phyloP scores from a whole-genome alignment of 2,797 vertebrate species.

The Epinephelus malabaricus region DNA sequence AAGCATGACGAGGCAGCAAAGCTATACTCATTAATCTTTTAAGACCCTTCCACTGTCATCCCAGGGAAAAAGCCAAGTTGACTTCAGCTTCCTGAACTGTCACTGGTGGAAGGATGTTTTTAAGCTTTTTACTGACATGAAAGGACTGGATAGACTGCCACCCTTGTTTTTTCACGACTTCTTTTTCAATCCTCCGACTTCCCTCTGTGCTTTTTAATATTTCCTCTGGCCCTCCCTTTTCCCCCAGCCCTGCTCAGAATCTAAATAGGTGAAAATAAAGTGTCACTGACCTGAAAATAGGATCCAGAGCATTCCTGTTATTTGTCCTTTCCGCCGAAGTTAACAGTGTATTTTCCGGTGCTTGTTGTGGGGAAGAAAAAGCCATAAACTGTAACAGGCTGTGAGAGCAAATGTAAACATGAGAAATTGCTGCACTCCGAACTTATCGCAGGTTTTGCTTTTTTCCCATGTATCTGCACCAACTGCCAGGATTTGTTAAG shows the following conservation, averaged over 20 bases:
- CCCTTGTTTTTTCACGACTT: slow-evolving; percentile 38
- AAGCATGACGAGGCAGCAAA: slow-evolving; percentile 61
- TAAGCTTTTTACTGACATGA: slow-evolving; percentile 61
- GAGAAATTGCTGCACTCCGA: slow-evolving; percentile 1
- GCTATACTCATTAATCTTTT: slow-evolving; percentile 74
- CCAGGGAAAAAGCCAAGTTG: slow-evolving; percentile 50
- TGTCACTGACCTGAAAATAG: neutral
- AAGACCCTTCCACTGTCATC: slow-evolving; percentile 67
- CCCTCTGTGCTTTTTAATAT: slow-evolving; percentile 2
- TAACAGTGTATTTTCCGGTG: neutral
- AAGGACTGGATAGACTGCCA: slow-evolving; percentile 41
- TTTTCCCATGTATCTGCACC: neutral
- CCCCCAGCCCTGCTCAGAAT: slow-evolving; percentile 1
- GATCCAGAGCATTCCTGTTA: neutral
- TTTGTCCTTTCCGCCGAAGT: slow-evolving; percentile 4
- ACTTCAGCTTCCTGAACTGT: slow-evolving; percentile 65
- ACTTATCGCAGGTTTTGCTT: slow-evolving; percentile 1
- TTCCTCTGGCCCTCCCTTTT: neutral
- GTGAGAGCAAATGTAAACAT: slow-evolving; percentile 8
- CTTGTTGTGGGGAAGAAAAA: neutral
- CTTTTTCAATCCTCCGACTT: slow-evolving; percentile 40
- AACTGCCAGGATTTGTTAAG: neutral
- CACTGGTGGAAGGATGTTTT: slow-evolving; percentile 60
- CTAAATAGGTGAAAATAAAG: slow-evolving; percentile 18
- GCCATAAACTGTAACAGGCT: neutral